Evolutionary conservation across 2,797 vertebrate genomes (phyloP).

Genomic region (Sphaeramia orbicularis): DNA sequence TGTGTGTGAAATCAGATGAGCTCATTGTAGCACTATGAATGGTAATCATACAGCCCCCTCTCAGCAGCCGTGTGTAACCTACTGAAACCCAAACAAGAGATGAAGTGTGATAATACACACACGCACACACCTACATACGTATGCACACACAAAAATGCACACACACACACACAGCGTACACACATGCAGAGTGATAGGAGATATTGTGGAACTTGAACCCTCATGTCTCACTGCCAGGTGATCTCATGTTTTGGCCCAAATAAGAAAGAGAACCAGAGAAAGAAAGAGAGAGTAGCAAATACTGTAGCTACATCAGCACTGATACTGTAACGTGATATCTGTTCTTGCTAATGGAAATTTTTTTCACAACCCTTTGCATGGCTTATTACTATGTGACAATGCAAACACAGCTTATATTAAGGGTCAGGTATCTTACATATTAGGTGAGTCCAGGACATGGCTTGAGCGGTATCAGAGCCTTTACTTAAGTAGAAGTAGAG

Average conservation of each 20-base stretch:
- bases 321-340: slow-evolving; percentile 40
- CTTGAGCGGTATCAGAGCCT: too few relatives aligned
- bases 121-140: slow-evolving; percentile 38
- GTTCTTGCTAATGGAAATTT: slow-evolving; percentile 3
- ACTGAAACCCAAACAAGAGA: slow-evolving; percentile 88
- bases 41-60: slow-evolving; percentile 83
- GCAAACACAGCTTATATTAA: slow-evolving; percentile 1
- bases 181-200: slow-evolving; percentile 49
- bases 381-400: background rate
- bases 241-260: slow-evolving; percentile 80
- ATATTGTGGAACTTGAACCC: slow-evolving; percentile 84
- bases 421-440: background rate
- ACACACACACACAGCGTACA: slow-evolving; percentile 13
- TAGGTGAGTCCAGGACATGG: too few relatives aligned
- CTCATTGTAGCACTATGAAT: slow-evolving; percentile 83
- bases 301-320: slow-evolving; percentile 11
- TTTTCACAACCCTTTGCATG: background rate
- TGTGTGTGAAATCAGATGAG: slow-evolving; percentile 76
- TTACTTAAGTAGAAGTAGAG: too few relatives aligned
- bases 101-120: slow-evolving; percentile 77
- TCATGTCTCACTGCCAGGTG: slow-evolving; percentile 79
- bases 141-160: slow-evolving; percentile 33
- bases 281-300: slow-evolving; percentile 36
- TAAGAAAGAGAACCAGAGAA: slow-evolving; percentile 14
- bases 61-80: slow-evolving; percentile 83